Conservation (phyloP, 2,113 vertebrate species). For the Synchiropus splendidus region DNA sequence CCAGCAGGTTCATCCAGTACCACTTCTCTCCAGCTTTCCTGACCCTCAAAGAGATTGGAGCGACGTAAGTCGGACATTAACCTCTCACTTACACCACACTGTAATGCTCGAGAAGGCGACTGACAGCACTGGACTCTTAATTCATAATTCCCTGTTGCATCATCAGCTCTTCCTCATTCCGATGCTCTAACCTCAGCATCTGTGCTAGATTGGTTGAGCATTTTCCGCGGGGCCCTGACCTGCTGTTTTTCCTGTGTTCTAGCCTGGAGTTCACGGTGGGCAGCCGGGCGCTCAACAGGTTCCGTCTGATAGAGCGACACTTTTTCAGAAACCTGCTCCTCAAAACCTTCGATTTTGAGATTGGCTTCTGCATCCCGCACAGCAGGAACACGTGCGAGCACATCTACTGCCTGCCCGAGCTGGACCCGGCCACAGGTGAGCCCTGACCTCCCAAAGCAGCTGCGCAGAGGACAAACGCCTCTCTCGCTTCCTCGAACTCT, state of each 20-base stretch:
- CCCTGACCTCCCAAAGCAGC: not conserved
- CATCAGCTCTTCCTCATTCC: too few species aligned
- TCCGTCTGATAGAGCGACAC: slow-evolving; percentile 61
- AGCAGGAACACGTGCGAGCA: slow-evolving; percentile 64
- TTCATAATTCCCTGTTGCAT: too few species aligned
- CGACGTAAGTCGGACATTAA: slow-evolving; percentile 36
- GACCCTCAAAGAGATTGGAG: slow-evolving; percentile 53
- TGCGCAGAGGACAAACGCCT: not conserved
- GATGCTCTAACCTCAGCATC: too few species aligned
- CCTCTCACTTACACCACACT: too few species aligned
- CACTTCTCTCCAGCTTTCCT: slow-evolving; percentile 50
- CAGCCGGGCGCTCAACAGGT: slow-evolving; percentile 43
- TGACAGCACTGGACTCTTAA: too few species aligned
- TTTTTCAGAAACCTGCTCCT: slow-evolving; percentile 54
- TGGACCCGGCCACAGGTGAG: slow-evolving; percentile 45
- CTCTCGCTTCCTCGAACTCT: not conserved
- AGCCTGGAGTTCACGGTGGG: slow-evolving; percentile 64
- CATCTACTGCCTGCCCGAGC: slow-evolving; percentile 58
- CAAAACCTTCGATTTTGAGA: slow-evolving; percentile 64
- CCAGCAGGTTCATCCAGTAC: slow-evolving; percentile 53
- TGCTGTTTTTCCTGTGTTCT: too few species aligned
- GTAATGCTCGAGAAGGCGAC: too few species aligned
- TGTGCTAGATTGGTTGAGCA: too few species aligned
- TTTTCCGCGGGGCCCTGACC: too few species aligned
- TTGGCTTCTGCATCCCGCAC: slow-evolving; percentile 63